These are phyloP conservation scores for Labia minor DNA, from an alignment of 2,888 invertebrate species.

Conservation along the genomic window DNA sequence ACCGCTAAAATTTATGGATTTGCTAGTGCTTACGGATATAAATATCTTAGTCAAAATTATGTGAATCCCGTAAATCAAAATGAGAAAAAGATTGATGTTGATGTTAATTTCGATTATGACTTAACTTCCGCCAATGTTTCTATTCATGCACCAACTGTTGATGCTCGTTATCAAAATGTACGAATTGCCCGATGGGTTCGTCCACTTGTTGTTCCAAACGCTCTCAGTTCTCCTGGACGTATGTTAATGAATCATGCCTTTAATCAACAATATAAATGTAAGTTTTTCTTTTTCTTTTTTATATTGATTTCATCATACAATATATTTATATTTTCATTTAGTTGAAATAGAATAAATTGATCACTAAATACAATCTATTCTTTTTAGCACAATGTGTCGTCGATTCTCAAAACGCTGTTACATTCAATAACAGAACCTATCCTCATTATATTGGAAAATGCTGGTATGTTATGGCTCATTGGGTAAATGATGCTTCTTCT, in stretches of 20 bases:
- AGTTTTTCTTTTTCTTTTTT: no score
- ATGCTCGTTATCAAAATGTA: constrained; percentile 38
- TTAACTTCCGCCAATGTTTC: constrained; percentile 40
- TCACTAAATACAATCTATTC: no score
- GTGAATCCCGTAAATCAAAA: constrained; percentile 34
- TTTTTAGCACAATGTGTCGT: constrained; percentile 52
- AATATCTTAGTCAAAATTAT: constrained; percentile 42
- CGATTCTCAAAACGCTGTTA: constrained; percentile 45
- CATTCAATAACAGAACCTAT: constrained; percentile 55
- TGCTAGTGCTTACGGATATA: constrained; percentile 39
- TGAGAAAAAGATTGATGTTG: constrained; percentile 40
- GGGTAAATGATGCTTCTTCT: no score
- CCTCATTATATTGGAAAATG: constrained; percentile 41
- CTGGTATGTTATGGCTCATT: constrained; percentile 56
- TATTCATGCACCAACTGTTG: constrained; percentile 37
- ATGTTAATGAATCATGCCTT: constrained; percentile 36
- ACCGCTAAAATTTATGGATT: constrained; percentile 40
- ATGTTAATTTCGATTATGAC: constrained; percentile 39
- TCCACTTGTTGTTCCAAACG: constrained; percentile 40
- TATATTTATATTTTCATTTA: no score
- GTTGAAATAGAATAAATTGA: no score
- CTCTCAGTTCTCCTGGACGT: constrained; percentile 35
- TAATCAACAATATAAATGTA: no score
- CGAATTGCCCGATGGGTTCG: constrained; percentile 36
- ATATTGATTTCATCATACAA: no score